These are phyloP conservation scores for Acomys russatus DNA, from an alignment of 2,797 vertebrate genomes.

Conservation along the genomic window DNA sequence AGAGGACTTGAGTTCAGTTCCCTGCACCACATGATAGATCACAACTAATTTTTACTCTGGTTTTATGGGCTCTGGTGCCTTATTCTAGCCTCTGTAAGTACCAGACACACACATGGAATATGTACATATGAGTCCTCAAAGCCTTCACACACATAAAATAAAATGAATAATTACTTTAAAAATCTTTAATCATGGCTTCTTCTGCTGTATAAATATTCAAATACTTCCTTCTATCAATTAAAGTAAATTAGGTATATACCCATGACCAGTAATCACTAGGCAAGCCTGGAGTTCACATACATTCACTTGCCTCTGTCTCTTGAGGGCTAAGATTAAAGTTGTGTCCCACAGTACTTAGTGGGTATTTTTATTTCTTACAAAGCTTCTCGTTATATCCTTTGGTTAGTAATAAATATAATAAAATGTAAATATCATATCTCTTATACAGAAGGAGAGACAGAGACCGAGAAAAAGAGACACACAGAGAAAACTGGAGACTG, in stretches of 20 bases:
- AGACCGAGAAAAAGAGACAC: too few species aligned
- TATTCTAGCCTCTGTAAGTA: not conserved
- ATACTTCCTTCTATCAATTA: not conserved
- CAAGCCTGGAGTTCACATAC: not conserved
- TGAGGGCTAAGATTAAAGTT: not conserved
- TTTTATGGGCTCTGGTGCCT: not conserved
- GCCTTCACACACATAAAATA: not conserved
- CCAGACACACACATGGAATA: not conserved
- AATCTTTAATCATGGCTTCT: constrained; percentile 31
- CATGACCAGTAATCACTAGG: too few species aligned
- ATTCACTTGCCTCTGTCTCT: not conserved
- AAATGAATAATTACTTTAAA: not conserved
- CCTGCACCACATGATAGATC: not conserved
- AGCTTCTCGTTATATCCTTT: not conserved
- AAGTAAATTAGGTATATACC: not conserved
- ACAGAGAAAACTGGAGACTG: not conserved
- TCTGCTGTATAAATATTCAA: constrained; percentile 42
- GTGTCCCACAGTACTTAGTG: not conserved
- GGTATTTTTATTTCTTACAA: not conserved
- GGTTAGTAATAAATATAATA: not conserved
- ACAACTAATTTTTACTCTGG: not conserved
- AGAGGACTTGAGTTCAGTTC: not conserved
- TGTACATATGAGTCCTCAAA: not conserved
- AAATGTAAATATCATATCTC: not conserved
- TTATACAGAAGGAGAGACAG: not conserved